Evolutionary conservation across 2,797 vertebrate species (phyloP), one percentile per base, ranked within the genome.

Genomic region (Arrhamphus sclerolepis): DNA sequence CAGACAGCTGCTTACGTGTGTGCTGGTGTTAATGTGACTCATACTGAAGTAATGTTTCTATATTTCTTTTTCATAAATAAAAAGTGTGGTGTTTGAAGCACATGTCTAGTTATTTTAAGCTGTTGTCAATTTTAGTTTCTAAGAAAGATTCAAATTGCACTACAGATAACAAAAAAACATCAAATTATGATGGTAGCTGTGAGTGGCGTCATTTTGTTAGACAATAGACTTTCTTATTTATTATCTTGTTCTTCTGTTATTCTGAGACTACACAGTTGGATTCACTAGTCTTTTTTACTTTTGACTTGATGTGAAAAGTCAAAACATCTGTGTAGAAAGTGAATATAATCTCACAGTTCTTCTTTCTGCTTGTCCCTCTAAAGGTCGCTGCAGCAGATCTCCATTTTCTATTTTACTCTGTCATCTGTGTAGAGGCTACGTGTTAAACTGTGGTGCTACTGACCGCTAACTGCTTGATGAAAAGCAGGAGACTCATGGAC

Each of bases 201-300:
- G 28, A 18, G 24, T 26, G 24, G 6, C 24, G 6, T 31, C n/a
- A n/a, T 52, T 57, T 69, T 61, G 61, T 62, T 38, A 63, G 56
- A 76, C 40, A 70, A 70, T 83, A 76, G 52, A 67, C 66, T 47
- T 51, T 62, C 50, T 48, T 63, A 85, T 72, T 81, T 83, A 85
- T 78, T 80, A 51, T 82, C 53, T 75, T 75, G 61, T 71, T 81
- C 72, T 54, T 72, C 76, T 75, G 61, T 71, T 81, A 72, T 54
- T 72, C 43, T 77, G 74, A 74, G 70, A 80, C 77, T 69, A 78
- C 50, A 8, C 60, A 60, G 66, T 11, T 24, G 67, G 57, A 48
- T 80, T 68, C 51, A 10, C 82, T 9, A 29, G 24, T 26, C 24
- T 31, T 31, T 31, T 7, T 2, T 2, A 31, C 24, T 26, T 58